Conservation (phyloP, 2,888 invertebrate genomes). For the Pharmacophagus antenor region DNA sequence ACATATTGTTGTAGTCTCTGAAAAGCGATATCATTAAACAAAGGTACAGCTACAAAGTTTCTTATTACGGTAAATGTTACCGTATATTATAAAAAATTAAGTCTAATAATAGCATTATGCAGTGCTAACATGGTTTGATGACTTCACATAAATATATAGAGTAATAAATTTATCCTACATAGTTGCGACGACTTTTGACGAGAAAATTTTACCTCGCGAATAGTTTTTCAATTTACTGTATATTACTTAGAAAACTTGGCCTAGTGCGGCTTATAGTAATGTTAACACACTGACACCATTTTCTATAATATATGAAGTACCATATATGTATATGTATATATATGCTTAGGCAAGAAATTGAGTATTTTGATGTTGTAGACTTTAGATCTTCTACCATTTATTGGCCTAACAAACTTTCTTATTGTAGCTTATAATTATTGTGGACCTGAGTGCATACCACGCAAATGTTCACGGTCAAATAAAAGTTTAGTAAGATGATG, state of each 20-base stretch:
- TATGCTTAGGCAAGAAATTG: no score
- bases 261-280: conserved; percentile 34
- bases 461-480: background rate
- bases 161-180: conserved; percentile 23
- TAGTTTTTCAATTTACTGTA: conserved; percentile 41
- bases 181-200: conserved; percentile 33
- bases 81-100: background rate
- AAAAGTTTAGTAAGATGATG: background rate
- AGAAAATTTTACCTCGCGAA: conserved; percentile 35
- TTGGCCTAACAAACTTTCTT: no score
- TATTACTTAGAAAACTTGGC: conserved; percentile 38
- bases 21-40: background rate
- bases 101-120: conserved; percentile 1
- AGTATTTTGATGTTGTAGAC: no score
- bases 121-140: conserved; percentile 5
- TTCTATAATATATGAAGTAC: no score
- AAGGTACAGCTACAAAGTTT: background rate
- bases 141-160: conserved; percentile 17
- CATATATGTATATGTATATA: no score
- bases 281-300: background rate
- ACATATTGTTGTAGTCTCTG: background rate
- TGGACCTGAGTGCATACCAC: no score
- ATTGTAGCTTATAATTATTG: no score
- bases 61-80: background rate
- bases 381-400: no score